Base-by-base conservation (phyloP, 2,888 invertebrate species). In the Ophion costatus region DNA sequence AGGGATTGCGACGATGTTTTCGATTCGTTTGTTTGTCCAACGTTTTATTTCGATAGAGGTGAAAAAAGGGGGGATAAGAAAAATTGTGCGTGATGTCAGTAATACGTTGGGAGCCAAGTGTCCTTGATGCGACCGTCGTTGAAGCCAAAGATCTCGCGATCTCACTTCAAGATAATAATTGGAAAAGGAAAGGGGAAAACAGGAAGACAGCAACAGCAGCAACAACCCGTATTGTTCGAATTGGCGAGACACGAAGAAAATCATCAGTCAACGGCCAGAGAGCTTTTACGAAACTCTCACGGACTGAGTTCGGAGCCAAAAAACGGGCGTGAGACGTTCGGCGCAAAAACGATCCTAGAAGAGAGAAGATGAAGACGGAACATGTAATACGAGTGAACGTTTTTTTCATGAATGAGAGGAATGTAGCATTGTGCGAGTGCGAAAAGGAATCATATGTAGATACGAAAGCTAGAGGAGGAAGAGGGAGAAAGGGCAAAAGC, bases 101-200 rank as follows among this genome's bases (percentile, higher is more conserved):
- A 92, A 91, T 92, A 91, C 92, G 92, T 93, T 91, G 93, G 93
- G 93, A 93, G 93, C 93, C 93, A 93, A 93, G 93, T 93, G 93
- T 93, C 93, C 93, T 93, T 93, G 92, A 92, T 93, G 93, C 93
- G 93, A 93, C 93, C 93, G 93, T 92, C 93, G 93, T 93, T 93
- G 91, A 92, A 93, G 93, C 93, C 93, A 93, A 92, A 93, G 91
- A 93, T 92, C 92, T 93, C 93, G 91, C 93, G 93, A 93, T 93
- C 93, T 93, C 93, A 92, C 89, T 88, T 86, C 77, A 80, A 75
- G 80, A 69, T 66, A 80, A 69, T 64, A 70, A 22, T 59, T 71
- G 24, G 22, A 76, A 57, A 66, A 67, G 24, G 38, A 67, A 45
- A 74, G 45, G 14, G 69, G 22, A 64, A 59, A 29, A 80, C 79